Base-by-base conservation (phyloP, 2,113 vertebrate species). In the Austrofundulus limnaeus region DNA sequence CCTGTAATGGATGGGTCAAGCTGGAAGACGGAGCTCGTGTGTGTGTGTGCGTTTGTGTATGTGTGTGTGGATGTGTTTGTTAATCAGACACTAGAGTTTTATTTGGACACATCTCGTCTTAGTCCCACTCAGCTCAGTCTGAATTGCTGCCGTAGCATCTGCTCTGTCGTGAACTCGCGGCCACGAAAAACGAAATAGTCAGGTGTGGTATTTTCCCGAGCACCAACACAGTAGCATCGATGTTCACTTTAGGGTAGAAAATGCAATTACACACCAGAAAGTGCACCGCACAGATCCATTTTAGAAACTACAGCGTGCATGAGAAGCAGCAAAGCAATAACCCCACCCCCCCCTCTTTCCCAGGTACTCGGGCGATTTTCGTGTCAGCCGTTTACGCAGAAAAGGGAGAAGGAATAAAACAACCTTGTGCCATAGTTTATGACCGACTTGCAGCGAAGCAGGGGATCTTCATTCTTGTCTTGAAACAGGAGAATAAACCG, bases 251-350 rank as follows among this genome's bases (percentile, higher is more conserved):
- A 77, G 55, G 71, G 56, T 70, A 70, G 70, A 48, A 79, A 78
- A 74, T 20, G 51, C 61, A 69, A 64, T 83, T 74, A 75, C 73
- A 76, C 75, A 74, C 45, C 60, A 72, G 70, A 68, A 57, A 53
- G 65, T 43, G 68, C 81, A 70, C 71, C 51, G 73, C 70, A 17
- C 79, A 75, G 66, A 66, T 56, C 75, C 54, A 77, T 69, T 57
- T 62, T 70, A 71, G 72, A 80, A 38, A 72, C 76, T 70, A 45
- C 68, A 49, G 70, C 79, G 76, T 85, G 84, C 87, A 84, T 83
- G 83, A 85, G 66, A 84, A 76, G 69, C 73, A 79, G 77, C 66
- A 57, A 59, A 89, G 89, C 87, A 90, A 91, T 90, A 91, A 90
- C 73, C 38, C 66, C 77, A 71, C 62, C 53, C 52, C 84, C n/a